Base-by-base conservation (phyloP, 2,888 invertebrate species). In the Latrodectus elegans region DNA sequence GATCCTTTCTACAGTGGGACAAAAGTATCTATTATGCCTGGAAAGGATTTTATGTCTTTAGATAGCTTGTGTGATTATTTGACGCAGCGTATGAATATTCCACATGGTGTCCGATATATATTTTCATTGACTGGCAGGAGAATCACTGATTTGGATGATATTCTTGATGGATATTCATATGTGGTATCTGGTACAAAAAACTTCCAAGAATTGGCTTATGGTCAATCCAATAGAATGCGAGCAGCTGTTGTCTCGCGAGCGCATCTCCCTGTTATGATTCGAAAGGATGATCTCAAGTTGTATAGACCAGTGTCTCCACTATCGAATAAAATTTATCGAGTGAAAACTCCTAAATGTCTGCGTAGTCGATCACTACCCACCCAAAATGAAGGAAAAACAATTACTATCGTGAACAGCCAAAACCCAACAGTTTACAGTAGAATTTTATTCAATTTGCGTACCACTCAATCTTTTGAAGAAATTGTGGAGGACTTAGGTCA, bases 391-490 rank as follows among this genome's bases (percentile, higher is more conserved):
- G 96, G 97, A 76, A 94, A 96, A 90, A 96, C 97, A 90, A 97
- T 98, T 92, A 94, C 97, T 90, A 97, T 98, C 92, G 96, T 98
- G 92, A 98, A 98, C 93, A 97, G 97, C 92, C 95, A 96, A 94
- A 96, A 97, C 92, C 97, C 97, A 92, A 96, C 96, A 65, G 96
- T 97, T 91, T 93, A 97, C 96, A 97, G 97, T 92, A 96, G 97
- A 89, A 97, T 98, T 77, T 93, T 98, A 90, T 93, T 98, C 89
- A 98, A 98, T 92, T 94, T 98, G 90, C 95, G 97, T 89, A 98
- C 98, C 22, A 95, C 96, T 60, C 97, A 98, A 91, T 97, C 97
- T 0, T 98, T 97, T 92, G 98, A 98, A 93, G 97, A 98, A 92
- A 97, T 98, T 64, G 93, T 98, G 83, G 96, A 96, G 92, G 98